Conservation (phyloP, 92 coral and sea anemone genomes). For the Nematostella vectensis region DNA sequence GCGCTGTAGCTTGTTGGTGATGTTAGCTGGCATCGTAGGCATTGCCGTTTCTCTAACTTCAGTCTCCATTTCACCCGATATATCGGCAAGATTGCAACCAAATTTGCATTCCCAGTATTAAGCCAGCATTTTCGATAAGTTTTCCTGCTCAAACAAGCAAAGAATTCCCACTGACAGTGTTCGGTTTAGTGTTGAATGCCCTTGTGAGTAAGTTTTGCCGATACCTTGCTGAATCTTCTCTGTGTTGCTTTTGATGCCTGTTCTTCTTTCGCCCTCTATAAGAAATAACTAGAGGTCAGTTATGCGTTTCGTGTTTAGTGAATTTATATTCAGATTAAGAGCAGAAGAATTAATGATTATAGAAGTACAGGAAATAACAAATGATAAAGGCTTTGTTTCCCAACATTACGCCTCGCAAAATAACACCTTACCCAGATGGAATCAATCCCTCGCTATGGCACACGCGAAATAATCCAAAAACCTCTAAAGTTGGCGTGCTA, state of each 20-base stretch:
- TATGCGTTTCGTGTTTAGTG: conserved; percentile 4
- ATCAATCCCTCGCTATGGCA: background rate
- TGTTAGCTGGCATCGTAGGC: conserved; percentile 26
- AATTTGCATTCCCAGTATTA: conserved; percentile 4
- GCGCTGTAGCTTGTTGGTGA: conserved; percentile 15
- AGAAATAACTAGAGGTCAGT: conserved; percentile 1
- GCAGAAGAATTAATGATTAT: background rate
- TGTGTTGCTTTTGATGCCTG: background rate
- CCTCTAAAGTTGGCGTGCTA: background rate
- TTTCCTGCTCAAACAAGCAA: no score
- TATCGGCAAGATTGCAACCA: background rate
- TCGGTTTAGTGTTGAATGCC: no score
- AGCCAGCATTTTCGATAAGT: background rate
- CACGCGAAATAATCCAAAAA: background rate
- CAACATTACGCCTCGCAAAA: background rate
- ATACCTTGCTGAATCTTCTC: no score
- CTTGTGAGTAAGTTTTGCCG: no score
- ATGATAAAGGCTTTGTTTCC: background rate
- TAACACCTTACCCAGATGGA: background rate
- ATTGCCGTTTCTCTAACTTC: conserved; percentile 25
- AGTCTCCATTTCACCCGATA: conserved; percentile 16
- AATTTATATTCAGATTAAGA: background rate
- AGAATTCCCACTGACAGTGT: no score
- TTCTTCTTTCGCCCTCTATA: background rate
- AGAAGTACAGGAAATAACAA: conserved; percentile 3